Evolutionary conservation across 1,140 invertebrate genomes (phyloP), one percentile per base, ranked within the genome.

Genomic region (Charaxes varanes): DNA sequence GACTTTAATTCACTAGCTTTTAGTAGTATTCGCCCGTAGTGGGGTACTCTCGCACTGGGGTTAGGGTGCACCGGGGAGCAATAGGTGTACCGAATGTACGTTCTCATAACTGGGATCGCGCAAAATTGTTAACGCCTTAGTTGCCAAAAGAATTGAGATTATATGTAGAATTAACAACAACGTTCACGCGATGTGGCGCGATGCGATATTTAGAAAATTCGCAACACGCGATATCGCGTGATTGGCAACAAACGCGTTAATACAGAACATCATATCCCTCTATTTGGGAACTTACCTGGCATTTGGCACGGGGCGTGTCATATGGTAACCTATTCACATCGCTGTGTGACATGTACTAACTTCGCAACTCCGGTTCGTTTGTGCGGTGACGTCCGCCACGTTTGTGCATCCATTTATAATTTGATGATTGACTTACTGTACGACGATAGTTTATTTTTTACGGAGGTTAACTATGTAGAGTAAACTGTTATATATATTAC

Each of bases 401-500:
- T 62, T 52, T 55, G 53, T 66, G 57, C 68, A 59, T 73, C 49
- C 61, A 58, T 31, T 57, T 55, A 52, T 44, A 43, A 59, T 43
- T 51, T 62, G n/a, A n/a, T 50, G 57, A 72, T 61, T 51, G 59
- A 70, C 63, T 62, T 69, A 70, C 62, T 78, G 68, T 82, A 77
- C 67, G 54, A 78, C 66, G 69, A 71, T 72, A 76, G 71, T 71
- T 80, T 78, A 76, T 71, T 80, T 74, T 45, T 71, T 73, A 74
- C 65, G 53, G 59, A 74, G 77, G 69, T 80, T 77, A 80, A 68
- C 56, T 80, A 79, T 70, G 67, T 82, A 82, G 76, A 60, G 58
- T 83, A 83, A 83, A 74, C 66, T 79, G 79, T 83, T 83, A 76
- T 76, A 67, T 80, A 70, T 70, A 72, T 73, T 64, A 76, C 68